A percentile compares a stretch with the other conserved stretches of the same genome.
These are phyloP conservation scores for Pharmacophagus antenor DNA, from an alignment of 2,888 invertebrate genomes.

Conservation along the genomic window DNA sequence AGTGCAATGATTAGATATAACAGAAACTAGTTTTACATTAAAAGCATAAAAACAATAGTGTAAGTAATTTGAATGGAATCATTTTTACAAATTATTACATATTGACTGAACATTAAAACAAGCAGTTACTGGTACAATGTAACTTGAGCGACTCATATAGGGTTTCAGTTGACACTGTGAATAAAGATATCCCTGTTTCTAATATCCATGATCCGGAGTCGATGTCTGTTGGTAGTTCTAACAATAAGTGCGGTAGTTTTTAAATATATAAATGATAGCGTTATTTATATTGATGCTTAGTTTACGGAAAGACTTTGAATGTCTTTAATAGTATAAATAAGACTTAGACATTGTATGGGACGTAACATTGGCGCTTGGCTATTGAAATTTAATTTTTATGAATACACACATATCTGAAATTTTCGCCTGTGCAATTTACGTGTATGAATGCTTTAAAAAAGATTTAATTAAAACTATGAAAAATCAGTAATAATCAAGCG, in stretches of 20 bases:
- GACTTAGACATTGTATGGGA: conserved; percentile 64
- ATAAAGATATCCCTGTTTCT: conserved; percentile 65
- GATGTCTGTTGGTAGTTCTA: conserved; percentile 68
- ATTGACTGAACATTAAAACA: conserved; percentile 70
- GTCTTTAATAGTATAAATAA: conserved; percentile 72
- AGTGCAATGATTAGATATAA: conserved; percentile 80
- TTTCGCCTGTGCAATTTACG: conserved; percentile 19
- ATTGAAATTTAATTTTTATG: conserved; percentile 38
- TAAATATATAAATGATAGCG: conserved; percentile 72
- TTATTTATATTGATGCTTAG: conserved; percentile 79
- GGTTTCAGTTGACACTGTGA: conserved; percentile 58
- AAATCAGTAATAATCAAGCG: conserved; percentile 59
- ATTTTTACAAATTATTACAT: conserved; percentile 67
- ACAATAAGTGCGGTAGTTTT: conserved; percentile 70
- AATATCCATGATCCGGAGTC: conserved; percentile 63
- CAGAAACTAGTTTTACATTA: conserved; percentile 62
- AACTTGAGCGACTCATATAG: conserved; percentile 59
- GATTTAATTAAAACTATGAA: conserved; percentile 30
- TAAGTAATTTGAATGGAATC: conserved; percentile 63
- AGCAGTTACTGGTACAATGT: conserved; percentile 66
- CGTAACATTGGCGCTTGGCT: conserved; percentile 70
- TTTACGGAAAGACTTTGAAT: conserved; percentile 68
- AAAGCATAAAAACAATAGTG: conserved; percentile 65
- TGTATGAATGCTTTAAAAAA: conserved; percentile 31
- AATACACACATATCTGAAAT: conserved; percentile 28